These are phyloP conservation scores for Drosophila prolongata DNA, from an alignment of 2,888 invertebrate species.

Conservation along the genomic window DNA sequence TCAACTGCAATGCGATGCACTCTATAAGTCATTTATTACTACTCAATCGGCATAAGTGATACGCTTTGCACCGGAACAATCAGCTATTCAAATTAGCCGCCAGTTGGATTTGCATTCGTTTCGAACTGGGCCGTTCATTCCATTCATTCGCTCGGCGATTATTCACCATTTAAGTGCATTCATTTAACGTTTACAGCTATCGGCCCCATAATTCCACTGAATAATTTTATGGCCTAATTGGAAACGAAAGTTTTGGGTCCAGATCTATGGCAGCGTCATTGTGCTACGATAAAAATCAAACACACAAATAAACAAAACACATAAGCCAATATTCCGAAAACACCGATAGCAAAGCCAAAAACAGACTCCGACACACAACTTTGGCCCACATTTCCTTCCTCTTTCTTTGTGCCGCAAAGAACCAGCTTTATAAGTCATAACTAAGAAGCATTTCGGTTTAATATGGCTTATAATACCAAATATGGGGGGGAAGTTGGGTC, in stretches of 20 bases:
- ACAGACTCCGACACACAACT: slow-evolving; percentile 19
- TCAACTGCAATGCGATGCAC: background rate
- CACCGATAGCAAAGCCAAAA: slow-evolving; percentile 16
- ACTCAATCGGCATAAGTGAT: slow-evolving; percentile 14
- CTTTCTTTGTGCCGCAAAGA: background rate
- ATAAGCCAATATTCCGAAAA: slow-evolving; percentile 21
- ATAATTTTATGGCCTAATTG: slow-evolving; percentile 62
- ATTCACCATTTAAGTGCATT: slow-evolving; percentile 26
- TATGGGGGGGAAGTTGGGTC: slow-evolving; percentile 40
- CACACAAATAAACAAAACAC: background rate
- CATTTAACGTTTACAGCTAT: slow-evolving; percentile 28
- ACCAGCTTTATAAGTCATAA: slow-evolving; percentile 13
- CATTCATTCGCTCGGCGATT: slow-evolving; percentile 21
- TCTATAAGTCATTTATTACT: slow-evolving; percentile 1
- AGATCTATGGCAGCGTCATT: slow-evolving; percentile 33
- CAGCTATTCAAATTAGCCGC: slow-evolving; percentile 25
- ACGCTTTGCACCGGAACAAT: slow-evolving; percentile 9
- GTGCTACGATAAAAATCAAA: slow-evolving; percentile 14
- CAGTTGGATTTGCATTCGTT: slow-evolving; percentile 22
- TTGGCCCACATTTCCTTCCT: slow-evolving; percentile 40
- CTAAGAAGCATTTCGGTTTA: slow-evolving; percentile 39
- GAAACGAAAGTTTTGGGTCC: slow-evolving; percentile 48
- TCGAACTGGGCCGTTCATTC: slow-evolving; percentile 19
- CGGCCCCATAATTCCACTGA: slow-evolving; percentile 19
- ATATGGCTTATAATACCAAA: slow-evolving; percentile 45